Base-by-base conservation (phyloP, 2,113 vertebrate genomes). In the Parus major region DNA sequence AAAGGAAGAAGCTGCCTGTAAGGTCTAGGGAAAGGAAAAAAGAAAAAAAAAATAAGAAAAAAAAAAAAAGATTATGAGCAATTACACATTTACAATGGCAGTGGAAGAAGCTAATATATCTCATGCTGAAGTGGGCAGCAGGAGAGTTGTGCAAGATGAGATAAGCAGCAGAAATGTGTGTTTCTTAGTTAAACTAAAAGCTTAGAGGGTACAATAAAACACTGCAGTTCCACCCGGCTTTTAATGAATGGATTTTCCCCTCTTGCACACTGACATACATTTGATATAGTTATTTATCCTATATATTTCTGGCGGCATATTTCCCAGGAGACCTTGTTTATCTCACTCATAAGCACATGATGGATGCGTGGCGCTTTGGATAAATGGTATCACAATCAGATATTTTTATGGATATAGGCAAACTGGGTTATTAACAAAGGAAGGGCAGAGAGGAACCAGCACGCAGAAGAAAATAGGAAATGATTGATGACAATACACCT, bases 391-490 rank as follows among this genome's bases (percentile, higher is more conserved):
- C 92, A 44, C 95, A 94, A 97, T 96, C 97, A 97, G 97, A 97
- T 97, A 88, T 80, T 96, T 97, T 97, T 97, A 96, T 95, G 96
- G 96, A 96, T 98, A 96, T 79, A 96, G 96, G 96, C 90, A 97
- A 97, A 97, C 96, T 13, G 92, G 96, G 95, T 97, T 97, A 97
- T 98, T 98, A 97, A 98, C 97, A 96, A 97, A 96, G 87, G 95
- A 97, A 95, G 73, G 86, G 88, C 52, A 93, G 95, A 92, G 91
- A 93, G 71, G 79, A 92, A 82, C 84, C 86, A 91, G 46, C 53
- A 86, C 55, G 65, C 33, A 42, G 49, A 66, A 95, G 91, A 93
- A 97, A 97, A 95, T 39, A 86, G 95, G 47, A 88, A 81, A 60
- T 98, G 97, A 98, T 97, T 88, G 95, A 97, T 98, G 97, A 96